Percentiles rank a stretch among this genome's conserved stretches.
Conservation (phyloP, 2,797 vertebrate species). For the Crenichthys baileyi region DNA sequence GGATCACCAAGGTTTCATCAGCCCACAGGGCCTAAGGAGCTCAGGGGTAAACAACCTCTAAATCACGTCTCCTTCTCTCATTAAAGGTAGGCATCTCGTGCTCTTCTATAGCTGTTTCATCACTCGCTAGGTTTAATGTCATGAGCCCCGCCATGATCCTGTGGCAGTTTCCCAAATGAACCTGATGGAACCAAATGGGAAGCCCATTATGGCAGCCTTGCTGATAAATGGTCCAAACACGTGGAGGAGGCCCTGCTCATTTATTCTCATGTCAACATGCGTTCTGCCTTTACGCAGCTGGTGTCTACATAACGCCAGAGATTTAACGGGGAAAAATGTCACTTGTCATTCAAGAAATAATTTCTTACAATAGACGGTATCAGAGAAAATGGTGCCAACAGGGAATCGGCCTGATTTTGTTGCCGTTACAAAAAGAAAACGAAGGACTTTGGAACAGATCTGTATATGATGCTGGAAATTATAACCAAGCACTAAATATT, state of each 20-base stretch:
- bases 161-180: conserved; percentile 67
- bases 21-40: conserved; percentile 67
- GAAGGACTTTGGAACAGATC: neutral
- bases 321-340: conserved; percentile 23
- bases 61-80: conserved; percentile 62
- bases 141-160: conserved; percentile 59
- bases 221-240: conserved; percentile 49
- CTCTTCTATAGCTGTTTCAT: conserved; percentile 66
- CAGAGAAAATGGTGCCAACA: neutral
- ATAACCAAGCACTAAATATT: neutral
- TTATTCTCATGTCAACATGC: conserved; percentile 50
- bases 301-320: conserved; percentile 24
- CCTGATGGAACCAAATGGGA: conserved; percentile 61
- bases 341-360: conserved; percentile 4
- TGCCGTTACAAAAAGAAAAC: neutral
- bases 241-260: conserved; percentile 30
- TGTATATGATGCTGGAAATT: neutral
- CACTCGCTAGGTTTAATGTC: conserved; percentile 64
- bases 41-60: conserved; percentile 56
- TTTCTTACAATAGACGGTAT: conserved; percentile 11
- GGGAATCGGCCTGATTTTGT: neutral
- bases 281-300: conserved; percentile 50
- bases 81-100: conserved; percentile 46
- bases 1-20: conserved; percentile 71
- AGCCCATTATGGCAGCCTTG: conserved; percentile 50